Evolutionary conservation across 2,113 vertebrate species (phyloP).

Genomic region (Passer montanus): DNA sequence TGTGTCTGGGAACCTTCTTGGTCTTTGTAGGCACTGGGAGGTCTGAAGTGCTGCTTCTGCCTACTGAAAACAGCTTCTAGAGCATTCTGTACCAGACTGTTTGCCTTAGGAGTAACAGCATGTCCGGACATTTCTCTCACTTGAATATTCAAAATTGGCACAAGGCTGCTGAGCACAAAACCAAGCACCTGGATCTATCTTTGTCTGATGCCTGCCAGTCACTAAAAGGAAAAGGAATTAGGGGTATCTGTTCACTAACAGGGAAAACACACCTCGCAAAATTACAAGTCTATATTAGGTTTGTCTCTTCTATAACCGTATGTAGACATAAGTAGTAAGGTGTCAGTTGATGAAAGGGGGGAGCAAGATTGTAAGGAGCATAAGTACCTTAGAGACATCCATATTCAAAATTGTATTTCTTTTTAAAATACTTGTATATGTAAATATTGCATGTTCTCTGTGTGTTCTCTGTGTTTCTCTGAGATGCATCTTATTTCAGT

Average conservation of each 20-base stretch:
- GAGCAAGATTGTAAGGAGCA: not conserved
- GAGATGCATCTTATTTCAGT: not conserved
- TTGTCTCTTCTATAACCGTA: not conserved
- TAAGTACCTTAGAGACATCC: not conserved
- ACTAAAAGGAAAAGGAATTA: not conserved
- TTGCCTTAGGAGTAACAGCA: not conserved
- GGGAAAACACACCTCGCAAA: not conserved
- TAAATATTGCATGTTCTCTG: not conserved
- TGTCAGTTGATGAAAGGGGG: not conserved
- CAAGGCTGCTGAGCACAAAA: not conserved
- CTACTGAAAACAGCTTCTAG: not conserved
- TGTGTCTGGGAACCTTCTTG: not conserved
- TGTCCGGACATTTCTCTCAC: not conserved
- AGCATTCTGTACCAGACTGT: not conserved
- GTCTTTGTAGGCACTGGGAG: not conserved
- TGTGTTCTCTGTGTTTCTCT: not conserved
- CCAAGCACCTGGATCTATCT: not conserved
- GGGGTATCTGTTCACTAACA: not conserved
- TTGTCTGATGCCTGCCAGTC: not conserved
- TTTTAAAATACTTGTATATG: not conserved
- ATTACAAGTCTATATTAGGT: not conserved
- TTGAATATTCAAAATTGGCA: not conserved
- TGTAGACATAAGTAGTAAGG: not conserved
- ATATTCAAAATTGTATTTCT: fast-evolving
- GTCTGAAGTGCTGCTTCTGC: not conserved